Percentiles rank a stretch among this genome's conserved stretches.
These are phyloP conservation scores for Acromyrmex echinatior DNA, from an alignment of 1,140 invertebrate genomes.

Conservation along the genomic window DNA sequence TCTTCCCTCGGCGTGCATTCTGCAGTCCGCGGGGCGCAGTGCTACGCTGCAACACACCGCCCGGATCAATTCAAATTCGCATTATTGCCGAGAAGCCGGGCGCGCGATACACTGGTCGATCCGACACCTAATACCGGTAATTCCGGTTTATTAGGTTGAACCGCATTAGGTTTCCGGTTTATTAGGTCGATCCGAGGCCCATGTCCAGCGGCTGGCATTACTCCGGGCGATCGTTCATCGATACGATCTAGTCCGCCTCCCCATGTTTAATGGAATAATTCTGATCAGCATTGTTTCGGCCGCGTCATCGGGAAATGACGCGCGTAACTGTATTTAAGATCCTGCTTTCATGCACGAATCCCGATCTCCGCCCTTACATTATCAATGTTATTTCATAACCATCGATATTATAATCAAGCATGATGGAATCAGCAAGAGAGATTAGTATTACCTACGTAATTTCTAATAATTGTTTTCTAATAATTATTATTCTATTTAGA, in stretches of 20 bases:
- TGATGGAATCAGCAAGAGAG: not conserved
- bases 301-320: conserved; percentile 35
- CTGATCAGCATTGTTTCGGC: conserved; percentile 40
- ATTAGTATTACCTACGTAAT: not conserved
- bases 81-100: conserved; percentile 75
- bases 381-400: not conserved
- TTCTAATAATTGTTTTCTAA: no score
- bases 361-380: not conserved
- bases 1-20: conserved; percentile 42
- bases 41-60: conserved; percentile 27
- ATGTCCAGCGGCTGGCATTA: conserved; percentile 61
- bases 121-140: conserved; percentile 79
- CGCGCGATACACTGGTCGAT: conserved; percentile 75
- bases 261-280: conserved; percentile 72
- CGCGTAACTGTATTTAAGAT: conserved; percentile 38
- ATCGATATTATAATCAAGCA: not conserved
- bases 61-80: conserved; percentile 77
- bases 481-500: not conserved
- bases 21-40: conserved; percentile 1
- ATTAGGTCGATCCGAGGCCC: conserved; percentile 73
- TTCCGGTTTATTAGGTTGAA: conserved; percentile 80
- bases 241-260: conserved; percentile 52
- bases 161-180: conserved; percentile 79
- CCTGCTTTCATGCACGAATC: not conserved
- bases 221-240: conserved; percentile 64